A percentile compares a stretch with the other conserved stretches of the same genome.
phyloP scores from a whole-genome alignment of 2,888 invertebrate species.

The Sarcophaga rosellei region DNA sequence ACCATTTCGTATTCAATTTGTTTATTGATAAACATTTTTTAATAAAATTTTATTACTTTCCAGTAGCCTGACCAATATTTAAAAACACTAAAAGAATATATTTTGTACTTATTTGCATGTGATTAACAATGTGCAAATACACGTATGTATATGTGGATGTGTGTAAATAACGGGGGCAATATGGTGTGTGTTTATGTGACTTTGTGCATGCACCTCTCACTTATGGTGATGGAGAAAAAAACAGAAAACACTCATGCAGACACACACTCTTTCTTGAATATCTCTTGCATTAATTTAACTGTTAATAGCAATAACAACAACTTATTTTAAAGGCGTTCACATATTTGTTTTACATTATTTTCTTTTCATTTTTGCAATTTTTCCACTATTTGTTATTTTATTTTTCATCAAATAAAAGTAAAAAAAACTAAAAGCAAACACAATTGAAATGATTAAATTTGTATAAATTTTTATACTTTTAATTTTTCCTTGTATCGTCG shows the following conservation, averaged over 20 bases:
- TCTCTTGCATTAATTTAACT: background rate
- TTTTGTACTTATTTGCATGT: background rate
- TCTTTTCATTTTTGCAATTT: background rate
- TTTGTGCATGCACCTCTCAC: background rate
- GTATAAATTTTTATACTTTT: slow-evolving; percentile 37
- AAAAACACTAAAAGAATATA: background rate
- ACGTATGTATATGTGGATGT: background rate
- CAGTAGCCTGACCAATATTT: background rate
- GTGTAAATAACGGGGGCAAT: background rate
- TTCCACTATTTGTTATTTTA: background rate
- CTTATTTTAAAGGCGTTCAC: slow-evolving; percentile 12
- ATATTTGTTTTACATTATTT: background rate
- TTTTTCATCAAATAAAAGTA: too few species aligned
- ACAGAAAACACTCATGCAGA: background rate
- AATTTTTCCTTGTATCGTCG: slow-evolving; percentile 42
- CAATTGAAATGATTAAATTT: slow-evolving; percentile 29
- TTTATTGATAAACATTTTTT: slow-evolving; percentile 25
- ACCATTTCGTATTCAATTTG: slow-evolving; percentile 14
- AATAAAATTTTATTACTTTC: slow-evolving; percentile 12
- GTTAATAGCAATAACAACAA: background rate
- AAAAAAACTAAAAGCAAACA: background rate
- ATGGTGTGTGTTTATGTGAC: background rate
- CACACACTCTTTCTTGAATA: background rate
- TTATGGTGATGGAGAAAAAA: background rate
- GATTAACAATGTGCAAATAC: background rate